Conservation (phyloP, 2,113 vertebrate genomes). For the Gobiocypris rarus region DNA sequence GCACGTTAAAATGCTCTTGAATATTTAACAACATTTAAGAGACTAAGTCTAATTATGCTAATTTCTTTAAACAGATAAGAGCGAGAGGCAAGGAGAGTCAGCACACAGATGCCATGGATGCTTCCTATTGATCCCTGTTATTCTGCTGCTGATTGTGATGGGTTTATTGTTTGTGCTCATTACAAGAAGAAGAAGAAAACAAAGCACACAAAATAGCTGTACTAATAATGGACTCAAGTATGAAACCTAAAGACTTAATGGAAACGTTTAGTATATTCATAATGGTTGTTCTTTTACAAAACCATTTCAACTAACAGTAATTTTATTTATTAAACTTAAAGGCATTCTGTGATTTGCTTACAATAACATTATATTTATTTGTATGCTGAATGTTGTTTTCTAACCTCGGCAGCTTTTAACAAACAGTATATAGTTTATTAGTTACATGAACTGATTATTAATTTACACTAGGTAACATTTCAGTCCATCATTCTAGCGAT, state of each 20-base stretch:
- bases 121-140: neutral
- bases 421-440: neutral
- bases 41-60: neutral
- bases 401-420: neutral
- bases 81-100: neutral
- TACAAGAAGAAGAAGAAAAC: neutral
- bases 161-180: neutral
- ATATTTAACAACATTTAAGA: neutral
- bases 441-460: neutral
- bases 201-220: neutral
- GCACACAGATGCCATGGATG: neutral
- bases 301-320: no score
- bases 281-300: neutral
- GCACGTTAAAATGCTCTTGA: neutral
- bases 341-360: neutral
- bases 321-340: no score
- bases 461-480: neutral
- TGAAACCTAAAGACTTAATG: neutral
- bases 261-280: neutral
- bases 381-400: neutral
- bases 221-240: no score
- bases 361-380: neutral
- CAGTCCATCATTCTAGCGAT: neutral
- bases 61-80: constrained; percentile 8
- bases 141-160: neutral